Base-by-base conservation (phyloP, 2,797 vertebrate species). In the Eremophila alpestris region DNA sequence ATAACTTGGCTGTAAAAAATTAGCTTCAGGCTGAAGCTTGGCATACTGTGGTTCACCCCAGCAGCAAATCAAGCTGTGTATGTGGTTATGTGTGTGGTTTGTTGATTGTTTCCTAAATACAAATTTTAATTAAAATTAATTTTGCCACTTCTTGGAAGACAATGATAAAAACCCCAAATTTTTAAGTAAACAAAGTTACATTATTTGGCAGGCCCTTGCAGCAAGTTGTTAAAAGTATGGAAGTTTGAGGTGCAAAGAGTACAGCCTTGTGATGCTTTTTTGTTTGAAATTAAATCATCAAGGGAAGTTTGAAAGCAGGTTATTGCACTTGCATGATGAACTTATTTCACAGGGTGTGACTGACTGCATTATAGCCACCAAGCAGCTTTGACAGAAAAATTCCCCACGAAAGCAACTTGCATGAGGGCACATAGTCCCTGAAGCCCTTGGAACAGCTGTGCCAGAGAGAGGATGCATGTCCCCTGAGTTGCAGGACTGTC, bases 1-100 rank as follows among this genome's bases (percentile, higher is more conserved):
- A 97, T 98, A 98, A 97, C 86, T 95, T 95, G 95, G 90, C 96
- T 97, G 96, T 98, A 97, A 98, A 98, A 96, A 97, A 97, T 96
- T 97, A 96, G 98, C 97, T 97, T 94, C 96, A 92, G 97, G 97
- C 97, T 96, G 96, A 96, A 97, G 95, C 94, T 95, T 92, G 91
- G 91, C 95, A 95, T 62, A 75, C 90, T 89, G 68, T 81, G 92
- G 94, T 95, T 97, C 90, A 94, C 96, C 83, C 93, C 88, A 97
- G 96, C 94, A 97, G 96, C 94, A 95, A 89, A 60, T 90, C 43
- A 64, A 64, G 77, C 91, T 92, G 91, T 71, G 86, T 74, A 9
- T 93, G 89, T 79, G 89, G 83, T 95, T 90, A 46, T 85, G 75
- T 94, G 91, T 94, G 93, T 95, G 93, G 96, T 96, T 96, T 97